phyloP scores from a whole-genome alignment of 2,113 vertebrate species.

The Madoqua kirkii region DNA sequence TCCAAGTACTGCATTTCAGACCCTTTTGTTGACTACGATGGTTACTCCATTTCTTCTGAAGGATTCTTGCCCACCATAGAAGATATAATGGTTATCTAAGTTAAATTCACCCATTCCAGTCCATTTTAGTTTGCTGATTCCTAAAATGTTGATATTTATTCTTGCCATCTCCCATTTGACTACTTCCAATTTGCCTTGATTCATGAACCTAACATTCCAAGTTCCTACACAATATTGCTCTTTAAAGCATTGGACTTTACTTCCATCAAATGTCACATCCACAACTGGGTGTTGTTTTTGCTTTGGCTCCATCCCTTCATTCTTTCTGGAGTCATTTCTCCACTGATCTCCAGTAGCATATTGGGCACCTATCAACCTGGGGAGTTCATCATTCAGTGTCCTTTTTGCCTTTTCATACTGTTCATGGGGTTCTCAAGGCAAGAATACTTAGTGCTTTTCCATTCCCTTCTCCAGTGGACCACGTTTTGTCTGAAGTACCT shows the following conservation, averaged over 20 bases:
- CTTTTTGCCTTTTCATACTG: too few species aligned
- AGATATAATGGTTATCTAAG: background rate
- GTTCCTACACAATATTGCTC: background rate
- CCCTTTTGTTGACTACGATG: background rate
- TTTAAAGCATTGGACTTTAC: background rate
- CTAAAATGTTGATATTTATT: background rate
- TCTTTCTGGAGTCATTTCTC: background rate
- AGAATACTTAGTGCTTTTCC: background rate
- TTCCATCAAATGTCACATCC: background rate
- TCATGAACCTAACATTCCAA: background rate
- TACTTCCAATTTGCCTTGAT: background rate
- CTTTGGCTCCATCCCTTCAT: background rate
- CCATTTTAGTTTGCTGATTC: background rate
- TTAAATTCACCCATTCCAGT: background rate
- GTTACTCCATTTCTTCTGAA: background rate
- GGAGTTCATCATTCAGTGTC: too few species aligned
- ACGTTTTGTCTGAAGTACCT: background rate
- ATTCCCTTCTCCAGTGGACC: background rate
- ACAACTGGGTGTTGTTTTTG: background rate
- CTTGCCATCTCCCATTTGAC: background rate
- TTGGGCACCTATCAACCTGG: background rate
- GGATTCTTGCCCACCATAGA: background rate
- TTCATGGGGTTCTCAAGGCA: background rate
- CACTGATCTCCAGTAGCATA: background rate
- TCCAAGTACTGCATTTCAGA: background rate